Base-by-base conservation (phyloP, 2,113 vertebrate genomes). In the Fukomys damarensis region DNA sequence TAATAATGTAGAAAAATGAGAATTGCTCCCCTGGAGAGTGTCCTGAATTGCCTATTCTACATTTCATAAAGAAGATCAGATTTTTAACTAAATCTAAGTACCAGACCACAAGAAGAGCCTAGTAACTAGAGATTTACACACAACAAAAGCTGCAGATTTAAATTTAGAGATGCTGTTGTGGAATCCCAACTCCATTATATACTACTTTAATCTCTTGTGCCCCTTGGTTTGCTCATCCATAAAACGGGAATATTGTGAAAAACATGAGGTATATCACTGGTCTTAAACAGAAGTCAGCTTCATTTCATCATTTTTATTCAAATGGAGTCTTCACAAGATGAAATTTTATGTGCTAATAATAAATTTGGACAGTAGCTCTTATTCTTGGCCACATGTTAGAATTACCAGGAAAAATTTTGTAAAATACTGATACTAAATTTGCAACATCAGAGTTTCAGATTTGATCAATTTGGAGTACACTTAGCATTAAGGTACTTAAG, bases 301-400 rank as follows among this genome's bases (percentile, higher is more conserved):
- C n/a, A 68, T 61, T 74, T 32, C 22, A 49, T 83, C 20, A 59
- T 91, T 84, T 68, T 89, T 86, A 81, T 80, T 35, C 76, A 56
- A 19, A 77, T 26, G 22, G 19, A 93, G 46, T 80, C 61, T 88
- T 7, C 0, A 52, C 24, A 68, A 80, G 26, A 85, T 88, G 41
- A 93, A 96, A 93, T 74, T 54, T 90, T 88, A 85, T 49, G 43
- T 41, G 41, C 2, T 84, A 46, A 91, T 72, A 87, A 87, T 74
- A 87, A 43, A 38, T 84, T 90, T 89, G 85, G 81, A 35, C 32
- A 70, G 13, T 28, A 35, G 30, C 59, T 92, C 28, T 82, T 46
- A 85, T 59, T 41, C 7, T 35, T 94, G 66, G 10, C 17, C 41
- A 88, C 16, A 52, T 28, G 30, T 88, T 83, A 95, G 41, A 90